Percentiles rank a stretch among this genome's conserved stretches.
These are phyloP conservation scores for Prunella himalayana DNA, from an alignment of 2,113 vertebrate species.

Conservation along the genomic window DNA sequence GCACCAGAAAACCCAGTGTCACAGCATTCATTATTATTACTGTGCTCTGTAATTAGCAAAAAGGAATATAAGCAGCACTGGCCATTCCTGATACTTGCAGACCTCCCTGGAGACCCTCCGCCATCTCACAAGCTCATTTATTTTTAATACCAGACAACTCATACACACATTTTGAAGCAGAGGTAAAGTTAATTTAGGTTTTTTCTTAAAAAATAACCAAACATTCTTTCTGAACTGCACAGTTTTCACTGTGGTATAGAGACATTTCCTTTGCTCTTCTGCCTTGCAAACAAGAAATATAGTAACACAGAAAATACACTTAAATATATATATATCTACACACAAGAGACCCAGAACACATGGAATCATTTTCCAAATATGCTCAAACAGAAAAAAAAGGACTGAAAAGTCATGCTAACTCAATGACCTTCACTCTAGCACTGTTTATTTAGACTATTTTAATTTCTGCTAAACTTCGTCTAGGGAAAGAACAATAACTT, in stretches of 20 bases:
- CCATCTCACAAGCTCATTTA: slow-evolving; percentile 36
- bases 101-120: background rate
- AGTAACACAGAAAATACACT: background rate
- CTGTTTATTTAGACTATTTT: background rate
- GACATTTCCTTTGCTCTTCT: background rate
- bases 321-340: background rate
- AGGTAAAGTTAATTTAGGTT: background rate
- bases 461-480: background rate
- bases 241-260: background rate
- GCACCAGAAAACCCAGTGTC: background rate
- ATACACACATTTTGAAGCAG: background rate
- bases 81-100: background rate
- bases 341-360: fast-evolving
- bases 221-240: background rate
- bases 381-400: background rate
- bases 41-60: background rate
- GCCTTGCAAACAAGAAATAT: background rate
- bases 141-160: slow-evolving; percentile 15
- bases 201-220: background rate
- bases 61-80: background rate
- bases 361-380: background rate
- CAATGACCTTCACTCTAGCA: background rate
- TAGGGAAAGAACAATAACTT: background rate
- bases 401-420: background rate
- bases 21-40: background rate